These are phyloP conservation scores for Aspiorhynchus laticeps DNA, from an alignment of 2,113 vertebrate species.

Conservation along the genomic window DNA sequence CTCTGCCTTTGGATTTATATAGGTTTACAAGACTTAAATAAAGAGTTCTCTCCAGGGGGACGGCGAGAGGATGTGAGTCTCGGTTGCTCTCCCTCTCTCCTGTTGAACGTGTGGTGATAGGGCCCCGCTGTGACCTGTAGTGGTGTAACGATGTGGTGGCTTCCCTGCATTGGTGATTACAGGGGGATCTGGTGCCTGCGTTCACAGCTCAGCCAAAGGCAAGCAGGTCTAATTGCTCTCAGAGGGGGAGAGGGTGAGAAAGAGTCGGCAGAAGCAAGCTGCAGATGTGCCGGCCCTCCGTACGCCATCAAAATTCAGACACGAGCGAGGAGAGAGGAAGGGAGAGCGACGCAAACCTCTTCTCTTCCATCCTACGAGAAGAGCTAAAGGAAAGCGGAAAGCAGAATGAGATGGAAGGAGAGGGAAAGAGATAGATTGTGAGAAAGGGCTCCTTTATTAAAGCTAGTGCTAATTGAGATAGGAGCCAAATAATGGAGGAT, in stretches of 20 bases:
- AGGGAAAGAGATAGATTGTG: constrained; percentile 55
- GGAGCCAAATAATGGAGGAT: constrained; percentile 81
- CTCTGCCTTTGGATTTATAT: constrained; percentile 60
- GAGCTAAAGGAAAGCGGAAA: constrained; percentile 14
- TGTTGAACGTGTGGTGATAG: constrained; percentile 28
- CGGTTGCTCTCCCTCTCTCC: constrained; percentile 10
- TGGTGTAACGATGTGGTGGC: constrained; percentile 57
- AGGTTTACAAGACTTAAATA: constrained; percentile 58
- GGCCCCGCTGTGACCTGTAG: constrained; percentile 58
- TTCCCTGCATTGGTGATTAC: constrained; percentile 66
- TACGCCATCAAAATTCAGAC: constrained; percentile 33
- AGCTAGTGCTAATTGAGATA: constrained; percentile 83
- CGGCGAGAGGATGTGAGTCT: constrained; percentile 24
- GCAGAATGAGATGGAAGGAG: constrained; percentile 57
- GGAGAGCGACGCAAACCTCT: constrained; percentile 28
- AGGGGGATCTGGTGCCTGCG: constrained; percentile 66
- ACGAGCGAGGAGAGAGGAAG: constrained; percentile 6
- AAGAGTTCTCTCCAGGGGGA: constrained; percentile 55
- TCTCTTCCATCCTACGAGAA: constrained; percentile 9
- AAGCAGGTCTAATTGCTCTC: constrained; percentile 81
- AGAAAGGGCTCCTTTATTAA: constrained; percentile 78
- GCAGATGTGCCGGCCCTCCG: constrained; percentile 53
- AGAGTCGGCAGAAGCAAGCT: constrained; percentile 57
- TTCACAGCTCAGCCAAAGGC: constrained; percentile 69
- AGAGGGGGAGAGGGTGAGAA: constrained; percentile 71